A percentile compares a stretch with the other conserved stretches of the same genome.
phyloP scores from a whole-genome alignment of 2,113 vertebrate species.

The Apeltes quadracus region DNA sequence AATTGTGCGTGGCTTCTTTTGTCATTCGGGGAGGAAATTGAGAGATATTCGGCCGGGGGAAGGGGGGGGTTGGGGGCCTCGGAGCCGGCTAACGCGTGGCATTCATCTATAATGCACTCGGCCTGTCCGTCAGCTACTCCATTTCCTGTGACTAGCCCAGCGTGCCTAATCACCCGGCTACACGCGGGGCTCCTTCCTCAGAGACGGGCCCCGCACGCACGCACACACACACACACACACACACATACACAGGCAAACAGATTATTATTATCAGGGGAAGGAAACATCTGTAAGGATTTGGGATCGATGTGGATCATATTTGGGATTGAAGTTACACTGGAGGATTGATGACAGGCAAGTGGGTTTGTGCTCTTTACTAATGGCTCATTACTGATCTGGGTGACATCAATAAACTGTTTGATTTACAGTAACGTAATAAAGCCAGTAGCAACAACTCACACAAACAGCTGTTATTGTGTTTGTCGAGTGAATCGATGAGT shows the following conservation, averaged over 20 bases:
- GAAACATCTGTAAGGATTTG: conserved; percentile 68
- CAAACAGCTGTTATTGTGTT: not conserved
- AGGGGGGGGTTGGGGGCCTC: not conserved
- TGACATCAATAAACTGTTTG: not conserved
- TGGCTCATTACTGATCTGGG: not conserved
- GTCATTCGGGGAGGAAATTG: conserved; percentile 77
- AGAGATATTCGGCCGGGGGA: conserved; percentile 66
- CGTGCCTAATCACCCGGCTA: conserved; percentile 87
- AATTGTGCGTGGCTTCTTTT: conserved; percentile 79
- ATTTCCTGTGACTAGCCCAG: conserved; percentile 84
- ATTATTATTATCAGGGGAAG: conserved; percentile 84
- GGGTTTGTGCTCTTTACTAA: not conserved
- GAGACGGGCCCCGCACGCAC: conserved; percentile 57
- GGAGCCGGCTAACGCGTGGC: conserved; percentile 59
- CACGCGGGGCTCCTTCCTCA: conserved; percentile 71
- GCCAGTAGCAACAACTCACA: not conserved
- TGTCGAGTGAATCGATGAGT: not conserved
- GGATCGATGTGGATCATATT: not conserved
- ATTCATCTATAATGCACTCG: conserved; percentile 84
- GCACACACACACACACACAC: conserved; percentile 32
- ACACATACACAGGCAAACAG: conserved; percentile 71
- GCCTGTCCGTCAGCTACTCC: conserved; percentile 81
- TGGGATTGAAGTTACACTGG: not conserved
- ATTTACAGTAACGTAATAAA: not conserved
- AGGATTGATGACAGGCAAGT: not conserved